These are phyloP conservation scores for Uria aalge DNA, from an alignment of 2,113 vertebrate genomes.

Conservation along the genomic window DNA sequence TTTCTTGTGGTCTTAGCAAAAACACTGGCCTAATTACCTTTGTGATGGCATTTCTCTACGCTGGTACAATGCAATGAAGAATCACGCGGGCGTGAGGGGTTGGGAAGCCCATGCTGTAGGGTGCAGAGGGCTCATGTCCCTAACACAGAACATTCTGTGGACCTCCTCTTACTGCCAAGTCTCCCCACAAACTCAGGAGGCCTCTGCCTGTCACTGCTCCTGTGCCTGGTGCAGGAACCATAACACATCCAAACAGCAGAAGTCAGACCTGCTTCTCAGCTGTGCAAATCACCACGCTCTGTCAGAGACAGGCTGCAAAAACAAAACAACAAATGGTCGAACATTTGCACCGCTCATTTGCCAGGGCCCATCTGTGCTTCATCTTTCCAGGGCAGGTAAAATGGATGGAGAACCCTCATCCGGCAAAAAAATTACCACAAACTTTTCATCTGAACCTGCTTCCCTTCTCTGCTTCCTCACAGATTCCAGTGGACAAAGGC, in stretches of 20 bases:
- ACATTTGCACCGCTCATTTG: background rate
- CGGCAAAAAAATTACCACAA: background rate
- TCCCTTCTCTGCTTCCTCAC: background rate
- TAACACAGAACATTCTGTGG: background rate
- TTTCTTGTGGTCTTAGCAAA: background rate
- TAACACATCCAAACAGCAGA: background rate
- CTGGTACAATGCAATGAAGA: background rate
- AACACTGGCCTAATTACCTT: background rate
- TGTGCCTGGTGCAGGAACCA: background rate
- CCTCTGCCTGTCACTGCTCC: background rate
- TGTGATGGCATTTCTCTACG: background rate
- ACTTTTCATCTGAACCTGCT: background rate
- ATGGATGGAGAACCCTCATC: background rate
- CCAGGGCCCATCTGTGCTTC: background rate
- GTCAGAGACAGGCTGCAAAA: background rate
- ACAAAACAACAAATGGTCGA: slow-evolving; percentile 2
- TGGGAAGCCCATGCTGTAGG: background rate
- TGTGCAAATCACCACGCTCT: background rate
- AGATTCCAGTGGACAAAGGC: background rate
- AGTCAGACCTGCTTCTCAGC: background rate
- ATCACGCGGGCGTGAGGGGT: background rate
- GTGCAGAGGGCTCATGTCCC: background rate
- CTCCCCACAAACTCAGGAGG: background rate
- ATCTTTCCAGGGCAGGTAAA: background rate
- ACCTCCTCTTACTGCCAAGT: background rate